These are phyloP conservation scores for Epiblema foenella DNA, from an alignment of 2,888 invertebrate species.

Conservation along the genomic window DNA sequence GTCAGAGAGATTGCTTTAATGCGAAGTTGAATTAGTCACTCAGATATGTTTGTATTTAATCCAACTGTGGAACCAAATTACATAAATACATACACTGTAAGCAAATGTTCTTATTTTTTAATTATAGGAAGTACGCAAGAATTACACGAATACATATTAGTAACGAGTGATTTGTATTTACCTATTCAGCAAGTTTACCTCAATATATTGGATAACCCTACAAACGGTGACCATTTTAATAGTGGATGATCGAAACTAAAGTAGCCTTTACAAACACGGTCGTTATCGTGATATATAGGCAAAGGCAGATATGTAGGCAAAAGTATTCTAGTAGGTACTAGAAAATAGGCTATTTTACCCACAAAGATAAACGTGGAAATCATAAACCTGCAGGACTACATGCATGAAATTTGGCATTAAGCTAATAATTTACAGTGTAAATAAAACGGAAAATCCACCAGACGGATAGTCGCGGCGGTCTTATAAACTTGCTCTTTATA, in stretches of 20 bases:
- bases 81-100: conserved; percentile 22
- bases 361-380: background rate
- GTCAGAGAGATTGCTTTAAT: conserved; percentile 62
- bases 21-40: conserved; percentile 54
- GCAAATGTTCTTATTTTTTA: conserved; percentile 2
- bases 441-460: background rate
- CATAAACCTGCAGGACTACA: background rate
- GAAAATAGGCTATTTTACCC: background rate
- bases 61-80: conserved; percentile 25
- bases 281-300: too few relatives aligned
- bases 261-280: background rate
- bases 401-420: background rate
- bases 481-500: background rate
- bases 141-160: background rate
- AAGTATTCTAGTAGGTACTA: background rate
- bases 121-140: conserved; percentile 8
- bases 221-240: background rate
- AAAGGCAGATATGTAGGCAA: too few relatives aligned
- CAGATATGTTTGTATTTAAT: conserved; percentile 30
- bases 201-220: conserved; percentile 6
- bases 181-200: background rate
- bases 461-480: too few relatives aligned
- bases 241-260: background rate
- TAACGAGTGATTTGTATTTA: background rate
- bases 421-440: too few relatives aligned